Percentiles rank a stretch among this genome's conserved stretches.
phyloP scores from a whole-genome alignment of 2,113 vertebrate species.

The Ptyas mucosa region DNA sequence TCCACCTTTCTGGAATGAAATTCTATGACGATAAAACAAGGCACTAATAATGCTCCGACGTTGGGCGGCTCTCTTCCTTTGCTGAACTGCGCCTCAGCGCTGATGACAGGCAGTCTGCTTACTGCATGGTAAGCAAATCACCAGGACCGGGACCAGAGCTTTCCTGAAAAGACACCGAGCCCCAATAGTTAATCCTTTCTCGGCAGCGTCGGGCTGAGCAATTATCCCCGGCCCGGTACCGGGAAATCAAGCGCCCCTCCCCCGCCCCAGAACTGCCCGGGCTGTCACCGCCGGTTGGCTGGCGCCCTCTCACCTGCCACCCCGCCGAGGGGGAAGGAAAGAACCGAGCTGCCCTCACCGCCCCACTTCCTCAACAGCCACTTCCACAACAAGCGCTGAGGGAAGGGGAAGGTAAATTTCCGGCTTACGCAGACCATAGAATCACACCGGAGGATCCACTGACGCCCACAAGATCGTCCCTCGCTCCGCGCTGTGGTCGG shows the following conservation, averaged over 20 bases:
- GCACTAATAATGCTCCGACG: background rate
- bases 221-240: background rate
- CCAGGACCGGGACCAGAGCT: background rate
- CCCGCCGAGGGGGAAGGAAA: background rate
- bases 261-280: background rate
- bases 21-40: background rate
- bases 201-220: background rate
- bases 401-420: constrained; percentile 1
- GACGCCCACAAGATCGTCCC: background rate
- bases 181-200: background rate
- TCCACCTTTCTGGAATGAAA: background rate
- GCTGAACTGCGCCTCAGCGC: background rate
- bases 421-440: background rate
- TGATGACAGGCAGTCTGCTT: background rate
- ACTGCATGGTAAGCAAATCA: background rate
- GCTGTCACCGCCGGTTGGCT: too few species aligned
- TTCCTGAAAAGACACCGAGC: background rate
- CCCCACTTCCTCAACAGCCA: background rate
- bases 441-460: background rate
- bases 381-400: background rate
- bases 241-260: too few species aligned
- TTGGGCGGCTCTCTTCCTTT: background rate
- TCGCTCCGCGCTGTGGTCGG: background rate
- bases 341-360: background rate
- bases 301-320: background rate